These are phyloP conservation scores for Oncorhynchus kisutch DNA, from an alignment of 2,113 vertebrate species.

Conservation along the genomic window DNA sequence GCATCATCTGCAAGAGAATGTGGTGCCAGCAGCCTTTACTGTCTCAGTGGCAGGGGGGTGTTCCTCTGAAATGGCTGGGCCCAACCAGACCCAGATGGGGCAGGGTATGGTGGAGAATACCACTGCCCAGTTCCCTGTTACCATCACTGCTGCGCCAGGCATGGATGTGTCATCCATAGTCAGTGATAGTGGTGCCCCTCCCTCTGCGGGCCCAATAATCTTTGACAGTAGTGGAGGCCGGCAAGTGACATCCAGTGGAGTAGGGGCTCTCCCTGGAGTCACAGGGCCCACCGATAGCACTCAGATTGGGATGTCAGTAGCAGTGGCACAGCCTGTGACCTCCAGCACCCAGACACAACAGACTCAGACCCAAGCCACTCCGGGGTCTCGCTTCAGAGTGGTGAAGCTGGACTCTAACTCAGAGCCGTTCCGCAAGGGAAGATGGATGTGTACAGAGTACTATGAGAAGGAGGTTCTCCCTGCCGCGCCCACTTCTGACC, in stretches of 20 bases:
- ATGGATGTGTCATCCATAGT: not conserved
- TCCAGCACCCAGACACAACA: constrained; percentile 62
- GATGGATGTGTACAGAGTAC: constrained; percentile 95
- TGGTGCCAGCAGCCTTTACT: constrained; percentile 35
- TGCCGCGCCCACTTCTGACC: constrained; percentile 36
- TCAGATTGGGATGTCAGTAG: too few relatives aligned
- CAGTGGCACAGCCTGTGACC: constrained; percentile 59
- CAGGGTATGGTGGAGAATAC: constrained; percentile 35
- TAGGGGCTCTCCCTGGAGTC: too few relatives aligned
- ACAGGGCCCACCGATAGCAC: too few relatives aligned
- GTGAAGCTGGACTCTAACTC: constrained; percentile 96
- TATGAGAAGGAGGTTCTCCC: constrained; percentile 88
- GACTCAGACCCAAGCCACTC: constrained; percentile 70
- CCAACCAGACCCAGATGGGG: constrained; percentile 38
- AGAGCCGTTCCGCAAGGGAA: constrained; percentile 92
- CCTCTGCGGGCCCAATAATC: not conserved
- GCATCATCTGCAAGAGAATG: constrained; percentile 69
- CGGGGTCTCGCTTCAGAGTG: constrained; percentile 89
- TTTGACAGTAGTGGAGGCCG: not conserved
- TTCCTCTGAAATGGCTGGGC: constrained; percentile 25
- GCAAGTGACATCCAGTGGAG: not conserved
- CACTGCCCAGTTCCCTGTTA: constrained; percentile 9
- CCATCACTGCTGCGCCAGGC: constrained; percentile 11
- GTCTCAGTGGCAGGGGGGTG: not conserved
- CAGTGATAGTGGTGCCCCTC: not conserved